Evolutionary conservation across 2,113 vertebrate species (phyloP).

Genomic region (Ophthalmolycus amberensis): DNA sequence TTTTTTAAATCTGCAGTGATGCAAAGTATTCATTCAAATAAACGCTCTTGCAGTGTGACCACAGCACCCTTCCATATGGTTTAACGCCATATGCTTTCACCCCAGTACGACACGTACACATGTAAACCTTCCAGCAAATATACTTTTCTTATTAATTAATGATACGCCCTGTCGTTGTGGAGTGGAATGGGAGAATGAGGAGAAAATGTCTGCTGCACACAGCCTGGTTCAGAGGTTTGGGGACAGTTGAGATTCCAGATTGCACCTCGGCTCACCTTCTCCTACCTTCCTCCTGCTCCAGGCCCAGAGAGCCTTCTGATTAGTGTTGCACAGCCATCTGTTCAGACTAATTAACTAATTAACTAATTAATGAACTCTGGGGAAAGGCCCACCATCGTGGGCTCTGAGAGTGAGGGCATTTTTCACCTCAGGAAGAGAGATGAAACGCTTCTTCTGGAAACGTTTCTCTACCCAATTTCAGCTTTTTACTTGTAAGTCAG

Average conservation of each 20-base stretch:
- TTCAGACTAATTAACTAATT: conserved; percentile 86
- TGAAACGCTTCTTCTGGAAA: conserved; percentile 69
- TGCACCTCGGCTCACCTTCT: conserved; percentile 68
- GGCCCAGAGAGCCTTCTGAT: conserved; percentile 78
- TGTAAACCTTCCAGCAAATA: conserved; percentile 29
- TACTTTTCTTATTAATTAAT: conserved; percentile 52
- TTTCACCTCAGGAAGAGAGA: conserved; percentile 80
- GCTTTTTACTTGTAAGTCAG: conserved; percentile 40
- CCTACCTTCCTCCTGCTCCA: conserved; percentile 73
- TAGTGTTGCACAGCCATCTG: conserved; percentile 84
- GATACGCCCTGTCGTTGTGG: conserved; percentile 18
- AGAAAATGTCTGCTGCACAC: conserved; percentile 67
- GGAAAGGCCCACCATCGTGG: conserved; percentile 76
- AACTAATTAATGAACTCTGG: conserved; percentile 86
- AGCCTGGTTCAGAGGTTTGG: conserved; percentile 57
- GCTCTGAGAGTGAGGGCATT: conserved; percentile 65
- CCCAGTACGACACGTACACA: not conserved
- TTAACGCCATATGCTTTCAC: conserved; percentile 1
- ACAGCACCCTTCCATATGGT: conserved; percentile 7
- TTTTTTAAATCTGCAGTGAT: conserved; percentile 80
- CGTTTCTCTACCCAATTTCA: conserved; percentile 48
- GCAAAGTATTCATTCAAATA: conserved; percentile 79
- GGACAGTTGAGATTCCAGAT: conserved; percentile 61
- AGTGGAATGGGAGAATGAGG: conserved; percentile 60
- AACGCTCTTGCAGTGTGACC: conserved; percentile 60